Evolutionary conservation across 2,797 vertebrate genomes (phyloP).

Genomic region (Acomys russatus): DNA sequence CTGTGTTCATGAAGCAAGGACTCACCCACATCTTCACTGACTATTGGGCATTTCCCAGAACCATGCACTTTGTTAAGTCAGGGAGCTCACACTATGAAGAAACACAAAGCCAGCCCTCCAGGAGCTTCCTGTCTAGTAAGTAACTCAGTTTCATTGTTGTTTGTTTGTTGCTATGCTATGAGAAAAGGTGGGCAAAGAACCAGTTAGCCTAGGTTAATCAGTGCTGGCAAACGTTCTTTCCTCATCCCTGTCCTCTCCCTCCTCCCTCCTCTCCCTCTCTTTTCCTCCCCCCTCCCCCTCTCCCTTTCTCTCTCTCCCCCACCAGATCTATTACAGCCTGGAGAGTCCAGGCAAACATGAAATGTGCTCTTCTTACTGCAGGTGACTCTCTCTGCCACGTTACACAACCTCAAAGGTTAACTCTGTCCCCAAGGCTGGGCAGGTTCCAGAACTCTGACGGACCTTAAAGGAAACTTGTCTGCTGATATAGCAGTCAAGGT

Average conservation of each 20-base stretch:
- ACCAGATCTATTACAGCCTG: not conserved
- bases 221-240: not conserved
- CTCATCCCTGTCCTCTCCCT: not conserved
- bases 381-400: slow-evolving; percentile 47
- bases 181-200: not conserved
- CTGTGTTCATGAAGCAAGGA: not conserved
- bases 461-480: slow-evolving; percentile 18
- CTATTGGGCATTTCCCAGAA: not conserved
- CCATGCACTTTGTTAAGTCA: not conserved
- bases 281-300: too few relatives aligned
- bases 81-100: not conserved
- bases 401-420: slow-evolving; percentile 69
- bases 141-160: not conserved
- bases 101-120: not conserved
- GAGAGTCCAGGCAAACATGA: not conserved
- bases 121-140: not conserved
- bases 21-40: not conserved
- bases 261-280: too few relatives aligned
- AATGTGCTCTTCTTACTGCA: not conserved
- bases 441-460: not conserved
- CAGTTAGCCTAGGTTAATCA: not conserved
- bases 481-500: not conserved
- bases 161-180: not conserved
- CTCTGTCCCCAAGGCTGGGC: slow-evolving; percentile 37
- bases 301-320: too few relatives aligned